Base-by-base conservation (phyloP, 2,797 vertebrate species). In the Malacoctenus gilli region DNA sequence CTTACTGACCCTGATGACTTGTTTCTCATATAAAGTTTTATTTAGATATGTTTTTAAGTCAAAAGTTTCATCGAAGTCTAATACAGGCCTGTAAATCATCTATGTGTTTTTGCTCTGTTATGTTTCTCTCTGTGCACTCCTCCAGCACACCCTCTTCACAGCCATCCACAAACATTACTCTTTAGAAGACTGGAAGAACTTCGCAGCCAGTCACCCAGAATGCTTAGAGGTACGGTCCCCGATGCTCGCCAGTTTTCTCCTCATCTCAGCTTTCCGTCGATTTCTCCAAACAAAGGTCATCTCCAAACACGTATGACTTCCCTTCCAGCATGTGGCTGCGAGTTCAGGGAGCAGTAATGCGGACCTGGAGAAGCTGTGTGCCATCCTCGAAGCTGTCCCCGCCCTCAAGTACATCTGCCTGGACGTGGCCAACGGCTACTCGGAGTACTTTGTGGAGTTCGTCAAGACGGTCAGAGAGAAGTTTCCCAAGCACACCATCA, bases 341-440 rank as follows among this genome's bases (percentile, higher is more conserved):
- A 99, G 97, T 77, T 97, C 96, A 0, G 97, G 97, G 75, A 99
- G 95, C 1, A 84, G 95, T 31, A 81, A 76, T 66, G 86, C 87
- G 0, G 97, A 99, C 67, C 88, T 99, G 80, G 95, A 97, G 60
- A 96, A 90, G 75, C 91, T 99, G 74, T 93, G 85, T 66, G 86
- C 77, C 68, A 91, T 98, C 80, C 43, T 98, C 67, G 90, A 95
- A 55, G 93, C 94, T 3, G 86, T 98, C 56, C 96, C 97, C 0
- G 85, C 86, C 64, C 85, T 99, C 60, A 95, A 87, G 76, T 99
- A 94, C 83, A 98, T 99, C 77, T 99, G 97, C 64, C 87, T 99
- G 83, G 97, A 99, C 10, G 97, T 99, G 72, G 97, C 97, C 84
- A 99, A 99, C 0, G 97, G 97, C 25, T 99, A 99, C 79, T 99